These are phyloP conservation scores for Helicoverpa assulta DNA, from an alignment of 2,888 invertebrate species.

Conservation along the genomic window DNA sequence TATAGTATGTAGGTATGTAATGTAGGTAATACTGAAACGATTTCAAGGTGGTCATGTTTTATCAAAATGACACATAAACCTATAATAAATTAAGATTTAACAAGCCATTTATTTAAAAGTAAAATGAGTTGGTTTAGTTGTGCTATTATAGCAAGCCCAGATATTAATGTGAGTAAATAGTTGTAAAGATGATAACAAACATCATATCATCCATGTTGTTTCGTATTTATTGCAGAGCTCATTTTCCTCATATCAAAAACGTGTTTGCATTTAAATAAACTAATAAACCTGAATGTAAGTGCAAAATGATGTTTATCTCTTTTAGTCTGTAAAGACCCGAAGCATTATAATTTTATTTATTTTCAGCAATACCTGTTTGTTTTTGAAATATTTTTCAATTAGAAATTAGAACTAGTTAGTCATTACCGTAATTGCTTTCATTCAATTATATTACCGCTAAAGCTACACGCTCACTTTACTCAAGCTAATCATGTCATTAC, in stretches of 20 bases:
- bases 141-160: slow-evolving; percentile 20
- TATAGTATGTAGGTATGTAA: background rate
- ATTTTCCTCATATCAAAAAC: slow-evolving; percentile 20
- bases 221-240: background rate
- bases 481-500: slow-evolving; percentile 18
- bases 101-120: background rate
- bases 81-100: background rate
- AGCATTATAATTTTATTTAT: background rate
- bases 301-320: background rate
- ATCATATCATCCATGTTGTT: background rate
- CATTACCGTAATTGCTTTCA: slow-evolving; percentile 26
- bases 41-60: slow-evolving; percentile 38
- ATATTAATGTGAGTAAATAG: slow-evolving; percentile 21
- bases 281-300: background rate
- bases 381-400: slow-evolving; percentile 2
- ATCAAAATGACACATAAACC: background rate
- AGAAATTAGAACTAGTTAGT: slow-evolving; percentile 15
- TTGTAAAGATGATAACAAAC: slow-evolving; percentile 24
- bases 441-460: slow-evolving; percentile 17
- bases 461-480: slow-evolving; percentile 1
- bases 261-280: background rate
- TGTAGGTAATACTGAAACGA: slow-evolving; percentile 13
- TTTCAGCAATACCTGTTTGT: background rate
- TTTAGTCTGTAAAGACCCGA: background rate
- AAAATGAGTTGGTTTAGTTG: slow-evolving; percentile 14